Base-by-base conservation (phyloP, 2,888 invertebrate species). In the Pinctada fucata region DNA sequence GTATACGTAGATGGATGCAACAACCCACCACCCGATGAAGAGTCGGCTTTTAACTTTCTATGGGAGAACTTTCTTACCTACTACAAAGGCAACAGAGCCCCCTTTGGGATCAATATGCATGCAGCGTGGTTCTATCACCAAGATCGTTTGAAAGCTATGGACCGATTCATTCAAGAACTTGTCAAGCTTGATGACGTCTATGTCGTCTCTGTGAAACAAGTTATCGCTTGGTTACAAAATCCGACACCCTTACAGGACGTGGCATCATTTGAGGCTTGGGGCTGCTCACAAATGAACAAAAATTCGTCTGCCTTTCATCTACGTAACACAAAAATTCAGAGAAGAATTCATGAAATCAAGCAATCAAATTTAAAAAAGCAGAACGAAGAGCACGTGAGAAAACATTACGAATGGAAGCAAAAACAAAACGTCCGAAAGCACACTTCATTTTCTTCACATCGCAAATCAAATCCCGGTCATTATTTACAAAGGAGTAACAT, bases 51-150 rank as follows among this genome's bases (percentile, higher is more conserved):
- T 49, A 83, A 88, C 69, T 95, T 95, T 92, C 94, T 96, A 86
- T 91, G 94, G 78, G 94, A 95, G 83, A 97, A 97, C 93, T 97
- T 97, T 91, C 95, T 94, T 65, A 93, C 94, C 2, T 95, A 95
- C 84, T 96, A 96, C 90, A 87, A 93, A 0, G 93, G 94, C 8
- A 95, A 94, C 88, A 79, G 90, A 76, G 97, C 97, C 0, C 97
- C 97, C 0, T 95, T 95, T 84, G 97, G 97, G 0, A 93, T 97
- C 45, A 96, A 96, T 90, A 94, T 97, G 82, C 96, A 96, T 91
- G 95, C 97, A 0, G 95, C 95, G 0, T 97, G 89, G 89, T 88
- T 90, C 75, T 88, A 88, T 73, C 87, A 87, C n/a, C 85, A 85
- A 0, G 85, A 86, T 73, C 82, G 89, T 64, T 81, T 90, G 49